phyloP scores from a whole-genome alignment of 2,113 vertebrate species.

The Mobula hypostoma region DNA sequence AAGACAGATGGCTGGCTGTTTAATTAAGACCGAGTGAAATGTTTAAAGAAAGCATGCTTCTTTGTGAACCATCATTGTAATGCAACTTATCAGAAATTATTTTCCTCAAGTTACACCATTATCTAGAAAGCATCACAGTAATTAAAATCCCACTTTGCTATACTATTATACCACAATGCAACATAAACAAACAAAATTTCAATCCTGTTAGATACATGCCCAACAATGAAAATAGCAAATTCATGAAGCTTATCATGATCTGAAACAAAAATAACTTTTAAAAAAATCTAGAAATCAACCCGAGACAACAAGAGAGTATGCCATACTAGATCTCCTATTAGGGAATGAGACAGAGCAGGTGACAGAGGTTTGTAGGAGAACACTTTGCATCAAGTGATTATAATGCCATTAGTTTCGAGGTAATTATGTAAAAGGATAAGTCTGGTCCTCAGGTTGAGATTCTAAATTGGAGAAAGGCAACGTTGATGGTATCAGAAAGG shows the following conservation, averaged over 20 bases:
- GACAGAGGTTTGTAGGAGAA: no score
- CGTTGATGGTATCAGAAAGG: no score
- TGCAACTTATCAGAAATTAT: slow-evolving; percentile 26
- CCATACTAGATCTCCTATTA: no score
- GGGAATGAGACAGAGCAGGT: no score
- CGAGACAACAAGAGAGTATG: no score
- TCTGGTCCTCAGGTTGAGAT: no score
- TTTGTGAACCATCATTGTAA: not conserved
- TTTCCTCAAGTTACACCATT: not conserved
- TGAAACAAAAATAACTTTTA: not conserved
- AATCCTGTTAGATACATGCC: not conserved
- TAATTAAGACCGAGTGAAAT: slow-evolving; percentile 27
- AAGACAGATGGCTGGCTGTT: slow-evolving; percentile 26
- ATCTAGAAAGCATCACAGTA: not conserved
- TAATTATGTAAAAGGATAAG: no score
- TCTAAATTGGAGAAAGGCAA: no score
- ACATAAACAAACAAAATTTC: not conserved
- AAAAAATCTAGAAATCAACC: no score
- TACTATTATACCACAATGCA: not conserved
- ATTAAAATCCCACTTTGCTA: slow-evolving; percentile 1
- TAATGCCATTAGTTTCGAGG: no score
- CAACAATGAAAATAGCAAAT: not conserved
- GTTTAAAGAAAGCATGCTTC: not conserved
- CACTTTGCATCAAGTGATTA: no score
- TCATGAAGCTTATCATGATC: not conserved